Evolutionary conservation across 2,113 vertebrate species (phyloP).

Genomic region (Gadus chalcogrammus): DNA sequence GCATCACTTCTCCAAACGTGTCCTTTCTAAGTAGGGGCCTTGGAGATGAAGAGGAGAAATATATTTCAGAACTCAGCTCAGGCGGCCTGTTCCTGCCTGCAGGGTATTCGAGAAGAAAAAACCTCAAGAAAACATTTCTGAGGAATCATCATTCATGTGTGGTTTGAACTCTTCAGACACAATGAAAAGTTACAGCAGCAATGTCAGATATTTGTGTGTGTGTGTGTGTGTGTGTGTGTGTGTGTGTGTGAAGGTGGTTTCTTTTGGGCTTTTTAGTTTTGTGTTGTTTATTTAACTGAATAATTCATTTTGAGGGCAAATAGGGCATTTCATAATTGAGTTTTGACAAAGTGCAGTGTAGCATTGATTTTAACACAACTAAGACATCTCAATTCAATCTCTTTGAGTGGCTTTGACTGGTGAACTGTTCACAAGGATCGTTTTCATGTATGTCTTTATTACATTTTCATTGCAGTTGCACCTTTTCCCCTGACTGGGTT

Average conservation of each 20-base stretch:
- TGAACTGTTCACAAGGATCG: too few species aligned
- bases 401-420: too few species aligned
- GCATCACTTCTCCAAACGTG: constrained; percentile 47
- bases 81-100: constrained; percentile 47
- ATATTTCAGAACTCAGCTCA: constrained; percentile 44
- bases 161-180: constrained; percentile 50
- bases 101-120: constrained; percentile 43
- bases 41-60: constrained; percentile 50
- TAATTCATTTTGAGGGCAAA: not conserved
- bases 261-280: not conserved
- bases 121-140: constrained; percentile 44
- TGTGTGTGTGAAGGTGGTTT: not conserved
- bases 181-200: constrained; percentile 26
- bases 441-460: not conserved
- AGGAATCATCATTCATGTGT: constrained; percentile 49
- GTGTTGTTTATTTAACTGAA: not conserved
- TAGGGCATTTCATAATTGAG: not conserved
- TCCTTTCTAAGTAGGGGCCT: constrained; percentile 55
- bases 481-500: too few species aligned
- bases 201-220: constrained; percentile 29
- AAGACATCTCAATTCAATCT: not conserved
- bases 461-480: not conserved
- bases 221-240: not conserved
- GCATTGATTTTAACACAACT: too few species aligned
- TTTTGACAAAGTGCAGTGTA: too few species aligned